Conservation (phyloP, 2,888 invertebrate genomes). For the Selenia dentaria region DNA sequence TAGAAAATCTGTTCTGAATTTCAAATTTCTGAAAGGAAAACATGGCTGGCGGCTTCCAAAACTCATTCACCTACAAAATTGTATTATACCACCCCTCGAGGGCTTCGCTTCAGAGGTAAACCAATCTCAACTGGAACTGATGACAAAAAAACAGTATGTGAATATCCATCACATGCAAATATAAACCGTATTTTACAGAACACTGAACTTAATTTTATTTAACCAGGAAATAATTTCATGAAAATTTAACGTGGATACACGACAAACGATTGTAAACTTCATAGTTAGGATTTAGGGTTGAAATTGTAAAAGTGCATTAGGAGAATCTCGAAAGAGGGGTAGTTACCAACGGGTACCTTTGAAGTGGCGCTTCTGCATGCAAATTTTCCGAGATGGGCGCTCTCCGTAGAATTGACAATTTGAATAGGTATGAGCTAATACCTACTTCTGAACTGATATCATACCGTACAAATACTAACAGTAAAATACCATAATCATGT, state of each 20-base stretch:
- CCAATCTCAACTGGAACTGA: conserved; percentile 47
- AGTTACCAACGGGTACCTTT: conserved; percentile 77
- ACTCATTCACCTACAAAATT: conserved; percentile 82
- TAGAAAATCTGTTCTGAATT: conserved; percentile 16
- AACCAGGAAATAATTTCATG: conserved; percentile 8
- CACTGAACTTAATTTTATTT: conserved; percentile 3
- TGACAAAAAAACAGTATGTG: conserved; percentile 20
- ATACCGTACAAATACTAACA: too few relatives aligned
- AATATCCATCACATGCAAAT: not conserved
- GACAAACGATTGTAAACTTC: conserved; percentile 31
- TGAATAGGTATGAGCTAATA: conserved; percentile 37
- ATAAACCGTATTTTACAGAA: conserved; percentile 11
- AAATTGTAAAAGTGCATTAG: conserved; percentile 16
- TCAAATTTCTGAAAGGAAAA: conserved; percentile 38
- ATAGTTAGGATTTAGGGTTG: not conserved
- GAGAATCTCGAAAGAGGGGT: conserved; percentile 49
- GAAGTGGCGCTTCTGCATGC: conserved; percentile 84
- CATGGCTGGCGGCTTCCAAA: conserved; percentile 82
- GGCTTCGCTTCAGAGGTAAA: conserved; percentile 67
- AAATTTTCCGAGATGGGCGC: conserved; percentile 61
- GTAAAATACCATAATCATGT: too few relatives aligned
- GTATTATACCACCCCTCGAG: conserved; percentile 68
- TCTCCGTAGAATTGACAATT: conserved; percentile 64
- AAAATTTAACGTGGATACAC: conserved; percentile 8
- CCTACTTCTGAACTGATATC: conserved; percentile 16